Base-by-base conservation (phyloP, 2,797 vertebrate species). In the Melanotaenia maccullochi region DNA sequence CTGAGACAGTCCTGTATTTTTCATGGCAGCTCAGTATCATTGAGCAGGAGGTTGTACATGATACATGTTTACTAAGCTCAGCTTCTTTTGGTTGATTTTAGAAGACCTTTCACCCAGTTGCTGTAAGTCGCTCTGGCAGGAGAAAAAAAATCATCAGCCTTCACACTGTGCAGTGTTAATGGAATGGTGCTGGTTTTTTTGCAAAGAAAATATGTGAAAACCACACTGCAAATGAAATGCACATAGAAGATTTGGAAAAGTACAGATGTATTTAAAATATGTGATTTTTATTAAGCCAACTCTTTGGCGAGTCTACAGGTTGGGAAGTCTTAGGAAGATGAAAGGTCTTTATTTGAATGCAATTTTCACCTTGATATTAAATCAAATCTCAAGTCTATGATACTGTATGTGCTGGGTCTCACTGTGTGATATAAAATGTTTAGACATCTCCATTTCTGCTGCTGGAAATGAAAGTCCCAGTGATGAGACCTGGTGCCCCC, bases 11-110 rank as follows among this genome's bases (percentile, higher is more conserved):
- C n/a, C n/a, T n/a, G n/a, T n/a, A 82, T 88, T 82, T 88, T 92
- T 90, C 35, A 90, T 88, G 80, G 44, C 32, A 52, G 69, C 73
- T 78, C 72, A 73, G 30, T 78, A 60, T 75, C 60, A 61, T 68
- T 11, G 66, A 18, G 52, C 25, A 22, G 55, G 30, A 49, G 65
- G 33, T 12, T 73, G 51, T 25, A 40, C 44, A 42, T 71, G 55
- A 73, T 47, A 47, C 18, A 47, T 47, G 44, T 71, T 79, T 47
- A 64, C 16, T 63, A 47, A 42, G 18, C 70, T 70, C 65, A 33
- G 36, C 65, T 70, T 65, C 22, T 67, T 64, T 58, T 63, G 57
- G 42, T 71, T 70, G 60, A 25, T 57, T 75, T 69, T 47, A 20
- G 30, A 18, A 44, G 24, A 80, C 65, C 74, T 82, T 79, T 85